phyloP scores from a whole-genome alignment of 2,888 invertebrate genomes.

The Tribolium freemani region DNA sequence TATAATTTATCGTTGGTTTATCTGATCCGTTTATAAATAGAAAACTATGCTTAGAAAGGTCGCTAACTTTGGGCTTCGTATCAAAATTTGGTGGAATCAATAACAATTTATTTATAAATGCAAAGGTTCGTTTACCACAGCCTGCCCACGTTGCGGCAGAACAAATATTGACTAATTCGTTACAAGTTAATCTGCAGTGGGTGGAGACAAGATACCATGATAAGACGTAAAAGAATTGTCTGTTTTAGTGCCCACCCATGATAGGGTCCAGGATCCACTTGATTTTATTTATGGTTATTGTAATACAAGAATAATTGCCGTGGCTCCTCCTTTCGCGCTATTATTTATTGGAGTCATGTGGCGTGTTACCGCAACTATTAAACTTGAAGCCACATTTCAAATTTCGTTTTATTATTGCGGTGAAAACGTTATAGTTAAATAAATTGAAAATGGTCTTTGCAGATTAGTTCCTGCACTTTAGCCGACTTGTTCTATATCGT shows the following conservation, averaged over 20 bases:
- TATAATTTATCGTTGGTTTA: background rate
- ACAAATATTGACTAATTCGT: conserved; percentile 36
- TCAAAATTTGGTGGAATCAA: background rate
- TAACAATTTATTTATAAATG: background rate
- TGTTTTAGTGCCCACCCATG: conserved; percentile 35
- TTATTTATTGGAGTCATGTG: conserved; percentile 39
- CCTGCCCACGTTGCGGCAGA: background rate
- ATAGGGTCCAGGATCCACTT: conserved; percentile 31
- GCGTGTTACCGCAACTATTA: conserved; percentile 35
- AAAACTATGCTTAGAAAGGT: background rate
- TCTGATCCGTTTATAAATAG: background rate
- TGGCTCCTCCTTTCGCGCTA: conserved; percentile 38
- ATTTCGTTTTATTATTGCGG: conserved; percentile 28
- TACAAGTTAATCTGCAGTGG: conserved; percentile 39
- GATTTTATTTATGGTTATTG: conserved; percentile 44
- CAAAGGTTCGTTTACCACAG: background rate
- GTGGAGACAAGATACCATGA: conserved; percentile 35
- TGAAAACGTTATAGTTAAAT: conserved; percentile 38
- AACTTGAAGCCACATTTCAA: conserved; percentile 28
- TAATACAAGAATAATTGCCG: conserved; percentile 38
- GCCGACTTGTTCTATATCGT: background rate
- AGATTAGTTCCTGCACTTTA: conserved; percentile 1
- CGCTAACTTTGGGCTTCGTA: too few species aligned
- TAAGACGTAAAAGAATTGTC: conserved; percentile 30
- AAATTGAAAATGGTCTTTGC: conserved; percentile 24